Base-by-base conservation (phyloP, 2,113 vertebrate species). In the Campylorhamphus procurvoides region DNA sequence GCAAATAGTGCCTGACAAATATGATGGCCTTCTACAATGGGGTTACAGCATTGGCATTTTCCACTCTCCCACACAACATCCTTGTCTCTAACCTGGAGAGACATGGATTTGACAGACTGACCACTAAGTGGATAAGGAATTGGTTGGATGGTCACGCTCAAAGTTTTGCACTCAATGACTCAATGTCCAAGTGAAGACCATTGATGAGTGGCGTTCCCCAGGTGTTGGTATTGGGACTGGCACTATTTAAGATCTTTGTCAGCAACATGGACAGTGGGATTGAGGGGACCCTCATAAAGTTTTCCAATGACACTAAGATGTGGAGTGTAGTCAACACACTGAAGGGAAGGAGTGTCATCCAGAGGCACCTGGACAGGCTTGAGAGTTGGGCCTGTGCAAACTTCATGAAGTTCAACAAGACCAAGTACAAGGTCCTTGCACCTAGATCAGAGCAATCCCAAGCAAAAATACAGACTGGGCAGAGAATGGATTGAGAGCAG, bases 311-410 rank as follows among this genome's bases (percentile, higher is more conserved):
- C 14, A 33, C 9, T 35, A 47, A 55, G 29, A 10, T 56, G 12
- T 81, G 68, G 9, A 3, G 12, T 22, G 42, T 19, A 20, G 8
- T 16, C 18, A 17, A 23, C 0, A 2, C 28, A 18, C 20, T 66
- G 37, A 44, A 58, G 10, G 27, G 68, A 66, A 44, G 17, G 9
- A 31, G 31, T 49, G 17, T 3, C 39, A 10, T 6, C 22, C 59
- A 58, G 19, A 88, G 35, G 20, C 35, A 58, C 40, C 11, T 50
- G 20, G 20, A 64, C 20, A 64, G 42, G 29, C 31, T 56, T 49
- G 9, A 62, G 18, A 62, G 15, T 8, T 62, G 39, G 23, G 7
- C 22, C 25, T 63, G 7, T 64, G 17, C 31, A 31, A 56, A 73
- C 18, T 7, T 50, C 58, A 46, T 62, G 6, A 80, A 56, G 13